Conservation (phyloP, 2,888 invertebrate species). For the Alloplasta piceator region DNA sequence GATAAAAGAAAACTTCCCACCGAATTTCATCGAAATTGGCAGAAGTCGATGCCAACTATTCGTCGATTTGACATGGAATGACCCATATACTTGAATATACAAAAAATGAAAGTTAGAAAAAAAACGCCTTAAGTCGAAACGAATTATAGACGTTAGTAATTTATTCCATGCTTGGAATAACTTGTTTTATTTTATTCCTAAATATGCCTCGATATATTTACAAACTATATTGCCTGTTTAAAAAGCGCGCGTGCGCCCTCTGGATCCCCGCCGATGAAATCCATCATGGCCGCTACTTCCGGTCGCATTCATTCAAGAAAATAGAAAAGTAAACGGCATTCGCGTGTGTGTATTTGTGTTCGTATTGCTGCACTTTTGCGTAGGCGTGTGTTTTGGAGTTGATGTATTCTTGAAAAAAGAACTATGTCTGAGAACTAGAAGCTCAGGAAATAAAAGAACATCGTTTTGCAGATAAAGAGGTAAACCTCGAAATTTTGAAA, state of each 20-base stretch:
- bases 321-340: constrained; percentile 8
- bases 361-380: constrained; percentile 7
- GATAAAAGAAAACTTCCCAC: no score
- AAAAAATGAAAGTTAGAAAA: no score
- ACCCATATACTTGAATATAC: no score
- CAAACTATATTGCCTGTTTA: no score
- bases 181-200: no score
- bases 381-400: constrained; percentile 14
- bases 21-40: no score
- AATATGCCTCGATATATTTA: no score
- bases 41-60: no score
- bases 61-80: no score
- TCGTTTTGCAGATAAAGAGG: constrained; percentile 17
- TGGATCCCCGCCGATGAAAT: neutral
- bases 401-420: neutral
- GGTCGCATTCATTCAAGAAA: constrained; percentile 9
- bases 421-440: constrained; percentile 23
- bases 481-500: neutral
- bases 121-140: no score
- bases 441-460: neutral
- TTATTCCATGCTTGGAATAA: no score
- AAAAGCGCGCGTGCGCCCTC: neutral
- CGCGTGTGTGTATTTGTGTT: neutral
- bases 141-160: no score
- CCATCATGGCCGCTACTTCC: neutral